Percentiles rank a stretch among this genome's conserved stretches.
Conservation (phyloP, 2,888 invertebrate genomes). For the Brenthis ino region DNA sequence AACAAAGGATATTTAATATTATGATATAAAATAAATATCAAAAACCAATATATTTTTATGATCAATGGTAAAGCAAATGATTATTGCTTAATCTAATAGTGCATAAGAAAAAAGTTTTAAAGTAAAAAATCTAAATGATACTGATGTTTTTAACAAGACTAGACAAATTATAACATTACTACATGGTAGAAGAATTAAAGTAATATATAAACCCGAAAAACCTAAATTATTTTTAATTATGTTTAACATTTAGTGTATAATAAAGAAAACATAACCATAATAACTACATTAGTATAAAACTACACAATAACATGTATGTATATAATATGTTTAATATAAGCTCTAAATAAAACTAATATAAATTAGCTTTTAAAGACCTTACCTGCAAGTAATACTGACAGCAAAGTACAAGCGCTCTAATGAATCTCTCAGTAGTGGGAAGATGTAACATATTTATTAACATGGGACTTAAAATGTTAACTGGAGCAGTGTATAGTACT, state of each 20-base stretch:
- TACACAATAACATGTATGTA: background rate
- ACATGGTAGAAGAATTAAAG: no score
- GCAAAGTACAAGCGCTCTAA: conserved; percentile 84
- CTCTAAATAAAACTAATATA: background rate
- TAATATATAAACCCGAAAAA: no score
- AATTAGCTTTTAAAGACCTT: background rate
- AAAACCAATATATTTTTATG: no score
- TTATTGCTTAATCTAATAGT: no score
- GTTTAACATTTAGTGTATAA: no score
- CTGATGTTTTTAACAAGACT: no score
- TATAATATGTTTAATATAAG: no score
- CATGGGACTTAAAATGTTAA: conserved; percentile 77
- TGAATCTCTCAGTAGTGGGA: conserved; percentile 83
- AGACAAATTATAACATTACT: no score
- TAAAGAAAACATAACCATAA: background rate
- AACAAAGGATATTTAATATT: conserved; percentile 33
- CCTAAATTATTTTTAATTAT: no score
- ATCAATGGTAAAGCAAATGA: no score
- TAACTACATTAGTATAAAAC: background rate
- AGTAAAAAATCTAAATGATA: no score
- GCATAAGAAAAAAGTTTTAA: no score
- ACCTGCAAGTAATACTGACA: conserved; percentile 85
- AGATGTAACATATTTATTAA: conserved; percentile 83
- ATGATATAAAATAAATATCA: background rate
- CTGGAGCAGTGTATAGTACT: conserved; percentile 80